Conservation (phyloP, 2,888 invertebrate species). For the Cantharis flavilabris region DNA sequence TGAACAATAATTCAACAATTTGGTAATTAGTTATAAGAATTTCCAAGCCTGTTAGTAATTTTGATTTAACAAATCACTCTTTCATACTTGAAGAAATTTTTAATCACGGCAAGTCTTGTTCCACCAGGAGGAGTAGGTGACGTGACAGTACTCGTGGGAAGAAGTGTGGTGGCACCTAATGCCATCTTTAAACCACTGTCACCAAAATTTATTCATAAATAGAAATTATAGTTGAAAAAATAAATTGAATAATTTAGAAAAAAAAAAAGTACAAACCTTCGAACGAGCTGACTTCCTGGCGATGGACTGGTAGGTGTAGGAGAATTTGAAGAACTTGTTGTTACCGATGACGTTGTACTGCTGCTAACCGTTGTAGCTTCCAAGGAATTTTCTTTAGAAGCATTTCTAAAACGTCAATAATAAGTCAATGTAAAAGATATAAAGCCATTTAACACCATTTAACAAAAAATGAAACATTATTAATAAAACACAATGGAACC, state of each 20-base stretch:
- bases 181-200: conserved; percentile 50
- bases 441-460: not conserved
- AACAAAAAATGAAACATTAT: not conserved
- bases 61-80: conserved; percentile 18
- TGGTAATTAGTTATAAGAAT: not conserved
- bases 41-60: not conserved
- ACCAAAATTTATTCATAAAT: conserved; percentile 16
- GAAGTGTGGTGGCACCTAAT: conserved; percentile 46
- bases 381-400: conserved; percentile 45
- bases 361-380: conserved; percentile 30
- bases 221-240: conserved; percentile 13
- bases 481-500: not conserved
- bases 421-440: not conserved
- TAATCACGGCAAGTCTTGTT: conserved; percentile 87
- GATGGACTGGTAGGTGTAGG: conserved; percentile 50
- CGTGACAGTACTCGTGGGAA: conserved; percentile 48
- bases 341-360: conserved; percentile 34
- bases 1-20: not conserved
- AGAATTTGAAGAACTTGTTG: conserved; percentile 44
- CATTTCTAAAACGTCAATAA: conserved; percentile 35
- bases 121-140: conserved; percentile 51
- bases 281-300: conserved; percentile 56
- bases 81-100: conserved; percentile 93
- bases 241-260: conserved; percentile 36
- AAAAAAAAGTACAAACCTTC: conserved; percentile 54